phyloP scores from a whole-genome alignment of 1,140 invertebrate species.

The Drosophila ogumai region DNA sequence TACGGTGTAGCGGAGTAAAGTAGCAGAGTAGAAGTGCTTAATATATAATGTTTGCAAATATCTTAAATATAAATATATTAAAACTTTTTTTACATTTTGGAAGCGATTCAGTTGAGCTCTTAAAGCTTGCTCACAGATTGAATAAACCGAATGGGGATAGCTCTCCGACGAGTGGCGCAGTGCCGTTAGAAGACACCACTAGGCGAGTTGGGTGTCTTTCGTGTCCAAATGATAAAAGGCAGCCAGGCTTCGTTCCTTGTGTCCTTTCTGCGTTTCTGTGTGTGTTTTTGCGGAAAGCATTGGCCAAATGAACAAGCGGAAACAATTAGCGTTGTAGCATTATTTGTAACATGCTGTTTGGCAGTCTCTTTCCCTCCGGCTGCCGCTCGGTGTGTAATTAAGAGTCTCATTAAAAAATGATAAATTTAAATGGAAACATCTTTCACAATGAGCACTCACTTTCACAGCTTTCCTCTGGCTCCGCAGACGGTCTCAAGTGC shows the following conservation, averaged over 20 bases:
- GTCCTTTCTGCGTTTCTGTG: slow-evolving; percentile 23
- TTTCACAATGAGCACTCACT: slow-evolving; percentile 38
- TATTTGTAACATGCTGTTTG: slow-evolving; percentile 75
- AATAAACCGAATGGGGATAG: no score
- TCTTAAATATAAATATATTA: no score
- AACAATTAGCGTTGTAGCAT: slow-evolving; percentile 81
- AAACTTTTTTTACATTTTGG: no score
- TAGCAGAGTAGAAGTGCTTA: no score
- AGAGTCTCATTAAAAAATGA: slow-evolving; percentile 84
- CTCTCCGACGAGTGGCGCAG: no score
- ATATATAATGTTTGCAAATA: no score
- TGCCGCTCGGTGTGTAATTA: slow-evolving; percentile 65
- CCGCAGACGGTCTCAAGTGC: slow-evolving; percentile 67
- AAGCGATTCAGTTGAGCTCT: no score
- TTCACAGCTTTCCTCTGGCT: not conserved
- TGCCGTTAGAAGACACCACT: no score
- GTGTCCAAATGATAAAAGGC: slow-evolving; percentile 48
- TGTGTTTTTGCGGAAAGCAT: slow-evolving; percentile 21
- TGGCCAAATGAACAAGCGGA: slow-evolving; percentile 78
- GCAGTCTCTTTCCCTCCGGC: slow-evolving; percentile 9
- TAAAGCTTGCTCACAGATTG: no score
- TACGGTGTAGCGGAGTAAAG: no score
- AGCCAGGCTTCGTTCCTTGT: slow-evolving; percentile 2
- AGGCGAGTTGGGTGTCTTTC: slow-evolving; percentile 7
- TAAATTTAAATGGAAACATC: slow-evolving; percentile 81